phyloP scores from a whole-genome alignment of 2,797 vertebrate species.

The Enteromius thamalakanensis region DNA sequence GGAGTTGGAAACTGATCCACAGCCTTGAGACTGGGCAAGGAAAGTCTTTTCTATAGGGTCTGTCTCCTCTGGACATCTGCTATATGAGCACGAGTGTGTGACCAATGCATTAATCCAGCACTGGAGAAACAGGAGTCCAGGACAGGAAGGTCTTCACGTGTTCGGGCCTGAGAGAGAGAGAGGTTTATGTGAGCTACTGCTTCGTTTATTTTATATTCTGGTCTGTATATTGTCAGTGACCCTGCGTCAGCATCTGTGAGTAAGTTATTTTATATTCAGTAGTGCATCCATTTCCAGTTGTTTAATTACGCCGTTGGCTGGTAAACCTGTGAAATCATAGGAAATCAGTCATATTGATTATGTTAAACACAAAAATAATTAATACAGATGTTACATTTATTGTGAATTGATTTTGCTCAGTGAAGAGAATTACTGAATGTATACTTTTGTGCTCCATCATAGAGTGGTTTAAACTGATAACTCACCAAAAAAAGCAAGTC shows the following conservation, averaged over 20 bases:
- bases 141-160: background rate
- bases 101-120: background rate
- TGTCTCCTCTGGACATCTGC: conserved; percentile 70
- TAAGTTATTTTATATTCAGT: background rate
- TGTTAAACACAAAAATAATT: background rate
- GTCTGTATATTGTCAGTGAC: background rate
- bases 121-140: conserved; percentile 5
- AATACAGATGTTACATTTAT: background rate
- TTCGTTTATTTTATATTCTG: background rate
- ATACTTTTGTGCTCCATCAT: background rate
- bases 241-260: background rate
- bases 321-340: background rate
- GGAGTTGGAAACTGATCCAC: conserved; percentile 60
- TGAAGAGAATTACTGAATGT: background rate
- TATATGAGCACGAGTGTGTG: conserved; percentile 55
- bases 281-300: background rate
- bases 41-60: too few species aligned
- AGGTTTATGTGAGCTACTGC: background rate
- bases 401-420: background rate
- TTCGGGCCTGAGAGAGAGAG: background rate
- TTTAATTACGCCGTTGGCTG: background rate
- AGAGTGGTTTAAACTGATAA: background rate
- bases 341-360: background rate
- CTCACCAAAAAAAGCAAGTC: background rate
- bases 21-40: conserved; percentile 43